Conservation (phyloP, 2,888 invertebrate species). For the Chelonus formosanus region DNA sequence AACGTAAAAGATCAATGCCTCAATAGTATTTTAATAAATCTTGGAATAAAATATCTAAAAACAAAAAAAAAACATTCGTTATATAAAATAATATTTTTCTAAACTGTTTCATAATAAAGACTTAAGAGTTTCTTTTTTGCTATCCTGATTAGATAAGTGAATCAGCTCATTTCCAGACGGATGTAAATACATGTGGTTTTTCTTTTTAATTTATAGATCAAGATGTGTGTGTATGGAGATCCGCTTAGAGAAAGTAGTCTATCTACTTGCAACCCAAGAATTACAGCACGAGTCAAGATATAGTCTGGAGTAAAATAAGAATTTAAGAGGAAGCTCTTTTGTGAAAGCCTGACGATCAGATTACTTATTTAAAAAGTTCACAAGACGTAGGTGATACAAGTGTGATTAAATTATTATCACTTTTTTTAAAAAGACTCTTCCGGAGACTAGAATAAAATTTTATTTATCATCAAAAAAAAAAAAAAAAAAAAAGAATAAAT, state of each 20-base stretch:
- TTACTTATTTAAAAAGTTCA: conserved; percentile 8
- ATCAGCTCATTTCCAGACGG: neutral
- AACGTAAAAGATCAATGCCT: neutral
- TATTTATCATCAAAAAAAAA: no score
- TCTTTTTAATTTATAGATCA: neutral
- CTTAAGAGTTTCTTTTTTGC: neutral
- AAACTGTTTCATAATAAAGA: neutral
- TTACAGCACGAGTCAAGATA: no score
- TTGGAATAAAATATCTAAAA: no score
- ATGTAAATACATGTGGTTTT: neutral
- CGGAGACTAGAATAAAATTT: no score
- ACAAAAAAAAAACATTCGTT: neutral
- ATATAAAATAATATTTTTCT: neutral
- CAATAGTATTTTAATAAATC: no score
- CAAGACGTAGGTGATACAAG: no score
- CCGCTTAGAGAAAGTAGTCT: no score
- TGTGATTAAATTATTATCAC: neutral
- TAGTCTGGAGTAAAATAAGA: neutral
- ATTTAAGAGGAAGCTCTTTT: conserved; percentile 12
- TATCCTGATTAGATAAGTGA: neutral
- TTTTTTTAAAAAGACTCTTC: neutral
- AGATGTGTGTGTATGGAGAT: no score
- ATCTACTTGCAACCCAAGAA: no score
- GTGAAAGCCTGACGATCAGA: conserved; percentile 6
- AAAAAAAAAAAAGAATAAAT: no score